A percentile compares a stretch with the other conserved stretches of the same genome.
Conservation (phyloP, 2,797 vertebrate species). For the Uromys caudimaculatus region DNA sequence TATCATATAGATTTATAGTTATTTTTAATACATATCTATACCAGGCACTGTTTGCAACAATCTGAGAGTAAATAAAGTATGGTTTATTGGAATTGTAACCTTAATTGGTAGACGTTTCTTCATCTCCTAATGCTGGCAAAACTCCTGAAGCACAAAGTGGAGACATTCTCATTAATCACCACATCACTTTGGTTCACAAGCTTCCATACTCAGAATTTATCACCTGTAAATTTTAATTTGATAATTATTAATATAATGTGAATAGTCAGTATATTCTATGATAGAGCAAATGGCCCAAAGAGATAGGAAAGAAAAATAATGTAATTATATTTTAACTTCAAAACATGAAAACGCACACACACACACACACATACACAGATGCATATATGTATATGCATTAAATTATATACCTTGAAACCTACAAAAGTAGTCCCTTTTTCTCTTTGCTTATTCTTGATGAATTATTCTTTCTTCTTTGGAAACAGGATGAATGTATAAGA, state of each 20-base stretch:
- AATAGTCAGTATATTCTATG: background rate
- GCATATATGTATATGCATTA: background rate
- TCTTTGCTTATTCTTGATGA: background rate
- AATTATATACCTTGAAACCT: background rate
- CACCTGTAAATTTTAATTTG: background rate
- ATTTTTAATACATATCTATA: background rate
- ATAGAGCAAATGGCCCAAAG: background rate
- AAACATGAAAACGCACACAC: background rate
- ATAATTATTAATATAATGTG: background rate
- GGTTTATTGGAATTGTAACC: background rate
- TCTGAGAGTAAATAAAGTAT: background rate
- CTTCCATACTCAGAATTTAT: background rate
- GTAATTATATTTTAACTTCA: background rate
- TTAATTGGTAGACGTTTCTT: background rate
- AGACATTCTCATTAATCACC: background rate
- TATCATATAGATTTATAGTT: background rate
- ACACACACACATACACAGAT: background rate
- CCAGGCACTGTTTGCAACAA: background rate
- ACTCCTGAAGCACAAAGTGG: background rate
- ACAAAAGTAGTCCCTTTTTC: background rate
- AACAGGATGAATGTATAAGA: background rate
- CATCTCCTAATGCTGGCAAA: background rate
- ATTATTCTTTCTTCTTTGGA: background rate
- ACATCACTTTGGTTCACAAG: background rate
- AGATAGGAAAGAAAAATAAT: background rate